Base-by-base conservation (phyloP, 2,797 vertebrate genomes). In the Microctenopoma stevenorrisi region DNA sequence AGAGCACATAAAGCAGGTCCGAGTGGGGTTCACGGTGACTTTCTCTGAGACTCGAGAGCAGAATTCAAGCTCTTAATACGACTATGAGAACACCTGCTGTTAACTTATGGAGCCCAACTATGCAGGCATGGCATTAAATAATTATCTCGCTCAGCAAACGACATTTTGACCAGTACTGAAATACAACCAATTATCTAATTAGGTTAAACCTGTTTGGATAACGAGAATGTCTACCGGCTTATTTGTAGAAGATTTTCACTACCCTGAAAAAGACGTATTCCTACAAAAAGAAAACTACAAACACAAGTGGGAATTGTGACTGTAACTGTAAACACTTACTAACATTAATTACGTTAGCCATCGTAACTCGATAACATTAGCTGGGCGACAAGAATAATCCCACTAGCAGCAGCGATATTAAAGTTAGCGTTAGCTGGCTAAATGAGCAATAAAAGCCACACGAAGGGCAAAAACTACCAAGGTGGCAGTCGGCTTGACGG, bases 351-450 rank as follows among this genome's bases (percentile, higher is more conserved):
- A 40, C n/a, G 68, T 58, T 26, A 58, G 11, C 11, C 15, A 6
- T 0, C 8, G 14, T 16, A 10, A 42, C n/a, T 44, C 7, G 40
- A 13, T 42, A 42, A 14, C 40, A 4, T 0, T 28, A 47, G 16
- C 54, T 22, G 33, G 22, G 49, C 44, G 30, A 55, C 51, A 65
- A 3, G 1, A 38, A 76, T 72, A 72, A 77, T 52, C 67, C 69
- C 14, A 37, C 11, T 33, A 18, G 43, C 35, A 42, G n/a, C 14
- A 2, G 6, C 6, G 2, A 48, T 9, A 35, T 35, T 9, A 8
- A 57, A 4, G 37, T 33, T 69, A 65, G 55, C 78, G 1, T 74
- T 80, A 87, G 76, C 79, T 72, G 42, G 46, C 71, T 63, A 52
- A 9, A 7, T 6, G 37, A 77, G 64, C 55, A 46, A 12, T 7